Conservation (phyloP, 1,140 invertebrate genomes). For the Nilaparvata lugens region DNA sequence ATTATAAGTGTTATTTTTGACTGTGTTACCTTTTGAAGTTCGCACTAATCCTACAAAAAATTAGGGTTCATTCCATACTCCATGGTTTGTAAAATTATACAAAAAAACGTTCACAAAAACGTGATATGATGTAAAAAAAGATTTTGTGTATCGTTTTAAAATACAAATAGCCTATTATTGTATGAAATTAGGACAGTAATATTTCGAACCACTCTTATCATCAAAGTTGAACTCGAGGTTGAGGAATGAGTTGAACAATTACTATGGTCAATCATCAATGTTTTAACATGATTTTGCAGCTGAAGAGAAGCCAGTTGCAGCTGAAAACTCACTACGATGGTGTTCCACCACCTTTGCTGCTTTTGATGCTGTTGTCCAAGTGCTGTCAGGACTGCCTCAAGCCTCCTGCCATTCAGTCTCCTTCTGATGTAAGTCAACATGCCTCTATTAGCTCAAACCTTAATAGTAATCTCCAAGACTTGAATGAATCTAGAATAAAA, state of each 20-base stretch:
- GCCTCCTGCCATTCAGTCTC: constrained; percentile 60
- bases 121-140: no score
- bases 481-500: no score
- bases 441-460: background rate
- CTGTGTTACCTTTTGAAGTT: no score
- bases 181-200: no score
- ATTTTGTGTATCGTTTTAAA: no score
- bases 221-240: background rate
- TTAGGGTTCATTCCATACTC: no score
- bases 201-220: background rate
- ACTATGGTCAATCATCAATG: no score
- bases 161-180: background rate
- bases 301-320: constrained; percentile 64
- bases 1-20: no score
- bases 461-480: background rate
- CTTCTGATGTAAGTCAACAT: constrained; percentile 52
- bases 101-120: no score
- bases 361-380: constrained; percentile 70
- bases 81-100: no score
- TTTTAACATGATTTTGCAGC: constrained; percentile 29
- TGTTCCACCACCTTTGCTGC: constrained; percentile 57
- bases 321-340: constrained; percentile 53
- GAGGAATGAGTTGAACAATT: no score
- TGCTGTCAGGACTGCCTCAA: constrained; percentile 75
- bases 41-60: no score